These are phyloP conservation scores for Agelaius phoeniceus DNA, from an alignment of 2,113 vertebrate species.

Conservation along the genomic window DNA sequence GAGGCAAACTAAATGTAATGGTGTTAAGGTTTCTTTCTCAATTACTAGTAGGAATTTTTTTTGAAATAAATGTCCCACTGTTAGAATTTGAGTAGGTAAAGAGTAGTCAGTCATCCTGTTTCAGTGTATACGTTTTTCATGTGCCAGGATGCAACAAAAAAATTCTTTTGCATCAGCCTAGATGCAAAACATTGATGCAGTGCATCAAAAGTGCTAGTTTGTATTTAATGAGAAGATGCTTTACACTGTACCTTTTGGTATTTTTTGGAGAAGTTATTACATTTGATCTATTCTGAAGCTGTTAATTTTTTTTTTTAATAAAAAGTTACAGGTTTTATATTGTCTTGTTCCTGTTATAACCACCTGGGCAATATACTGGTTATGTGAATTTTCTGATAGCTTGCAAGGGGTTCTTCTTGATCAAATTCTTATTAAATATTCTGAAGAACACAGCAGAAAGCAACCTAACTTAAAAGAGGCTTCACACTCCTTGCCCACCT, in stretches of 20 bases:
- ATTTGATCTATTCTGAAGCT: conserved; percentile 81
- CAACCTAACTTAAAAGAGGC: neutral
- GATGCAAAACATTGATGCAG: conserved; percentile 83
- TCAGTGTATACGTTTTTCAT: conserved; percentile 43
- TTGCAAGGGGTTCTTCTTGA: neutral
- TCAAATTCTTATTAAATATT: neutral
- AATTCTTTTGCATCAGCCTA: conserved; percentile 76
- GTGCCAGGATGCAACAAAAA: conserved; percentile 71
- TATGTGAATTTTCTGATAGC: neutral
- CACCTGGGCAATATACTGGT: neutral
- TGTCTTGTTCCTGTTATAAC: conserved; percentile 59
- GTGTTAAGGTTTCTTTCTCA: conserved; percentile 41
- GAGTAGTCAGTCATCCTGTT: conserved; percentile 65
- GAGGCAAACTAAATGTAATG: conserved; percentile 39
- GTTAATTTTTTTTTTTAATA: conserved; percentile 74
- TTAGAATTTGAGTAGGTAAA: conserved; percentile 57
- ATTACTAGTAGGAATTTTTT: conserved; percentile 30
- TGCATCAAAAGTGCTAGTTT: conserved; percentile 81
- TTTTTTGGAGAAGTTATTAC: conserved; percentile 79
- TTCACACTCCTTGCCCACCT: neutral
- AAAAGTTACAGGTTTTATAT: conserved; percentile 76
- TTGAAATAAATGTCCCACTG: neutral
- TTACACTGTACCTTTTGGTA: conserved; percentile 81
- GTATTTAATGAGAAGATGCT: conserved; percentile 80
- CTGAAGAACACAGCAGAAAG: neutral